Base-by-base conservation (phyloP, 2,888 invertebrate species). In the Hipparchia sbordonii region DNA sequence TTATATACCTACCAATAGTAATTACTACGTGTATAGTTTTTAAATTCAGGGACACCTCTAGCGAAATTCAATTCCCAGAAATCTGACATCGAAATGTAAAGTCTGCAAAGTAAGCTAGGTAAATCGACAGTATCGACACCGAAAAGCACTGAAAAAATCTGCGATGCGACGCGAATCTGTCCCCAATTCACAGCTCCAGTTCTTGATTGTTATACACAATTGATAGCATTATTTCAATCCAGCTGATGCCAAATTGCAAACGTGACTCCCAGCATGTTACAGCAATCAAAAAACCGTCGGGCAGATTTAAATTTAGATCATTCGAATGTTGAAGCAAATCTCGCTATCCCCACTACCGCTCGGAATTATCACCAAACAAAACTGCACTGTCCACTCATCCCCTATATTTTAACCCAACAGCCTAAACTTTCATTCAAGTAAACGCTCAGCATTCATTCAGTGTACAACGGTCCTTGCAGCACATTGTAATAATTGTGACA, bases 281-380 rank as follows among this genome's bases (percentile, higher is more conserved):
- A 51, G 23, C 48, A 48, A 60, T 33, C 33, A 33, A 13, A 23
- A 56, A 23, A 13, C 63, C 63, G 48, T 23, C 63, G 23, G 48
- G 60, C 45, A 5, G 48, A 23, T 48, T 63, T 63, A 63, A 63
- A 63, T 65, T 65, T 65, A 51, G 65, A 65, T 33, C 65, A 12
- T 12, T 4, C 65, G 65, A 10, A 52, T 52, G 63, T 33, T 65
- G 65, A 65, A 63, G 13, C 23, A 8, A 56, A 8, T 13, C 7
- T 23, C 13, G 10, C 6, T 6, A 51, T 65, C 65, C 65, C 65
- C 51, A 62, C 62, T n/a, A 62, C 62, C 7, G 45, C 10, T 45
- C 45, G 60, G 45, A 45, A 61, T 45, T 45, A 12, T 8, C 23
- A 57, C 45, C 45, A 6, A 39, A 61, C 60, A 7, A 61, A 61